Evolutionary conservation across 2,113 vertebrate genomes (phyloP), one percentile per base, ranked within the genome.

Genomic region (Chlamydotis undulata): DNA sequence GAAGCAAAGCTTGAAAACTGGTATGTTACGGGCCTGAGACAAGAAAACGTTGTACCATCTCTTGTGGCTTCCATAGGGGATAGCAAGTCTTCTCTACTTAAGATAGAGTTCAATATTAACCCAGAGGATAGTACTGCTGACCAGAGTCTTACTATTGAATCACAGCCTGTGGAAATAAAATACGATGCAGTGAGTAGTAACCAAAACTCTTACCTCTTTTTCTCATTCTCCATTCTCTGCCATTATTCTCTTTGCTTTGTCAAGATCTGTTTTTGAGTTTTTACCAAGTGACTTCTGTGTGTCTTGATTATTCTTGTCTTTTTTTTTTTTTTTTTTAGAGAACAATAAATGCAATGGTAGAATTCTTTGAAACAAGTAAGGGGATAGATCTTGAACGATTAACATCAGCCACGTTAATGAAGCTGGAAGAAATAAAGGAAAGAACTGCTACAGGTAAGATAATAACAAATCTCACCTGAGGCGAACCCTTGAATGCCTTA

Each of bases 391-490:
- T 99, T 94, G 99, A 99, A 86, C 98, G 98, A 9, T 96, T 99
- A 89, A 99, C 99, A 11, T 98, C 99, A 9, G 99, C 99, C 73
- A 99, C 99, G 0, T 98, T 99, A 84, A 98, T 98, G 95, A 99
- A 99, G 69, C 96, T 99, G 45, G 99, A 99, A 94, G 99, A 99
- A 98, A 99, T 99, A 91, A 99, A 99, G 97, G 99, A 99, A 86
- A 99, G 98, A 96, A 99, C 99, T 3, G 98, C 99, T 47, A 94
- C 98, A 97, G 99, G 99, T 99, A 87, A 94, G 87, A 47, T n/a
- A 61, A 45, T 69, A 69, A 45, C 7, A 77, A 37, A 50, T 64
- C 11, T 57, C 67, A 24, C 1, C 19, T 14, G 21, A 82, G 4
- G 14, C 28, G 12, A 81, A 11, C 5, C 14, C 5, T 59, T 24